Conservation (phyloP, 1,140 invertebrate genomes). For the Drosophila elegans region DNA sequence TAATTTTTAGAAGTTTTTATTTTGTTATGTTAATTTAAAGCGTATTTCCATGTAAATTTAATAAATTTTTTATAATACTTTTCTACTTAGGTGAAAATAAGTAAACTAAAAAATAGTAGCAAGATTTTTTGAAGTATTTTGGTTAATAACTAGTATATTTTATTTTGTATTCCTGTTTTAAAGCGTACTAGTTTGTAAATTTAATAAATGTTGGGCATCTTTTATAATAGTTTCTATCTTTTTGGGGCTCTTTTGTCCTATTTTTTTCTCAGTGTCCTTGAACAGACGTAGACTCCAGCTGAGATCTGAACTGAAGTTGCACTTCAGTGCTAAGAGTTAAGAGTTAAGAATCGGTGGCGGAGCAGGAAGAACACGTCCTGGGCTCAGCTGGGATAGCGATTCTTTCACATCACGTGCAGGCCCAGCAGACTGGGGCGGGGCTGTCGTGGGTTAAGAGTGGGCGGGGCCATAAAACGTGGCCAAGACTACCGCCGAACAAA, state of each 20-base stretch:
- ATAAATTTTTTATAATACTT: no score
- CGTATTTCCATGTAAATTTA: no score
- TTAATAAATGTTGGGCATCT: no score
- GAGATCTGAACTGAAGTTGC: conserved; percentile 25
- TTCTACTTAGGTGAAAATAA: no score
- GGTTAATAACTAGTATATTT: no score
- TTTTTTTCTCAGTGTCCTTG: conserved; percentile 5
- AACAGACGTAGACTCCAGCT: conserved; percentile 14
- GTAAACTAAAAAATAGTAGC: no score
- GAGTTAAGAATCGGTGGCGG: not conserved
- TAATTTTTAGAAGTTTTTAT: no score
- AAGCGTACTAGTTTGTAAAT: no score
- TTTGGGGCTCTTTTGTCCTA: accelerated
- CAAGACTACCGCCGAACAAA: conserved; percentile 49
- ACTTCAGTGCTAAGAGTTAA: conserved; percentile 1
- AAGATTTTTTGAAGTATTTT: no score
- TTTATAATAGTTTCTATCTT: no score
- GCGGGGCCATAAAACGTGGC: conserved; percentile 73
- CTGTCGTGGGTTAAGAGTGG: conserved; percentile 15
- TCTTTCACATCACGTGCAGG: conserved; percentile 68
- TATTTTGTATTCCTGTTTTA: no score
- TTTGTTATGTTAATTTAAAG: no score
- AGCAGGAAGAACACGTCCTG: conserved; percentile 34
- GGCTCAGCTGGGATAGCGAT: conserved; percentile 25
- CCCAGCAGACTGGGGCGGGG: conserved; percentile 29